Evolutionary conservation across 2,888 invertebrate genomes (phyloP), one percentile per base, ranked within the genome.

Genomic region (Euplagia quadripunctaria): DNA sequence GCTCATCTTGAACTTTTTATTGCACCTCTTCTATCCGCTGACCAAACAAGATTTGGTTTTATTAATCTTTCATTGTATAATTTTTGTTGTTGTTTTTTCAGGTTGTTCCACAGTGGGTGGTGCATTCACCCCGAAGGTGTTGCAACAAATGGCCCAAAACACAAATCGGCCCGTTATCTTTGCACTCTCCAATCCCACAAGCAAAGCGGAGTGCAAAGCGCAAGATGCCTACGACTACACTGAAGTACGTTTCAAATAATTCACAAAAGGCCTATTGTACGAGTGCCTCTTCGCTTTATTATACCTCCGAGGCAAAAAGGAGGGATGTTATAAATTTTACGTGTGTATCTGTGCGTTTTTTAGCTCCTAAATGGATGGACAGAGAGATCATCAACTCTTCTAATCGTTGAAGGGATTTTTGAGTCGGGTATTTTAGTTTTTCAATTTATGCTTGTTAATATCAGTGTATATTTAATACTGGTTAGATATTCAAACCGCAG

Each of bases 191-290:
- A 99, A 99, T 96, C 99, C 99, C 9, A 99, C 99, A 0, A 97
- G 97, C 92, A 99, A 98, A 96, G 99, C 99, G 0, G 99, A 99
- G 94, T 99, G 99, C 91, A 99, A 99, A 0, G 99, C 99, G 4
- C 98, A 99, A 87, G 97, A 98, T 84, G 99, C 99, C 0, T 99
- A 99, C 90, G 97, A 96, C n/a, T 90, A 98, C 85, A 99, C 99
- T 3, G 97, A 99, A 86, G 99, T 98, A 94, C 90, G 93, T 55
- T 43, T 68, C 14, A 6, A 43, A 42, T 68, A 20, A 17, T n/a
- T 11, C 43, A 46, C 0, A 46, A 14, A 61, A 0, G 11, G 6
- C n/a, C n/a, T 55, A n/a, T 31, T 31, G 31, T 31, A 31, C 31
- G 31, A 31, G 31, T 31, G 1, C 31, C 31, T 31, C 2, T 31